These are phyloP conservation scores for Cyclargus thomasi DNA, from an alignment of 1,140 invertebrate species.

Conservation along the genomic window DNA sequence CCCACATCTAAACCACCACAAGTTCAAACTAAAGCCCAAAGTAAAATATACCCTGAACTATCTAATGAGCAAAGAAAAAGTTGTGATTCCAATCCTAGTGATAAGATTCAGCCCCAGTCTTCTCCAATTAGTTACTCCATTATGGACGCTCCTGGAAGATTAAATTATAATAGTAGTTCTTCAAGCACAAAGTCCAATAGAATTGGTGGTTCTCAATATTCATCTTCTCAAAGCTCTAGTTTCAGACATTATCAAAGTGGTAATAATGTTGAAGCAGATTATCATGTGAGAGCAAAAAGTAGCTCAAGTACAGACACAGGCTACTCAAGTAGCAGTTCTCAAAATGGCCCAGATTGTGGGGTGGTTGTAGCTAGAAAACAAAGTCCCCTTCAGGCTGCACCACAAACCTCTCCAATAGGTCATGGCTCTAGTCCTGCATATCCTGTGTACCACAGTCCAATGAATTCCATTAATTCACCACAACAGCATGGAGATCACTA, in stretches of 20 bases:
- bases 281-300: slow-evolving; percentile 80
- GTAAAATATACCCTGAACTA: slow-evolving; percentile 81
- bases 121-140: slow-evolving; percentile 85
- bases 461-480: slow-evolving; percentile 83
- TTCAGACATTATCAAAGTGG: slow-evolving; percentile 79
- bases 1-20: slow-evolving; percentile 75
- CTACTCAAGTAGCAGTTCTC: slow-evolving; percentile 78
- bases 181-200: slow-evolving; percentile 61
- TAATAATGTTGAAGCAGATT: slow-evolving; percentile 78
- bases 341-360: slow-evolving; percentile 80
- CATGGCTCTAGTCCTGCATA: slow-evolving; percentile 85
- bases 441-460: slow-evolving; percentile 85
- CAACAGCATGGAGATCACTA: slow-evolving; percentile 78
- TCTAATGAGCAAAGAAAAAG: slow-evolving; percentile 73
- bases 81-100: slow-evolving; percentile 69
- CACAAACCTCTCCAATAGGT: slow-evolving; percentile 79
- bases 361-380: slow-evolving; percentile 79
- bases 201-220: slow-evolving; percentile 58
- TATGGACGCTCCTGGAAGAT: slow-evolving; percentile 79
- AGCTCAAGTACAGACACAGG: slow-evolving; percentile 78
- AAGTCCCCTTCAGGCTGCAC: slow-evolving; percentile 81
- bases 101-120: slow-evolving; percentile 79
- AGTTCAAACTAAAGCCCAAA: slow-evolving; percentile 81
- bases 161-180: slow-evolving; percentile 77
- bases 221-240: slow-evolving; percentile 64